These are phyloP conservation scores for Plutomurus gul DNA, from an alignment of 1,140 invertebrate genomes.

Conservation along the genomic window DNA sequence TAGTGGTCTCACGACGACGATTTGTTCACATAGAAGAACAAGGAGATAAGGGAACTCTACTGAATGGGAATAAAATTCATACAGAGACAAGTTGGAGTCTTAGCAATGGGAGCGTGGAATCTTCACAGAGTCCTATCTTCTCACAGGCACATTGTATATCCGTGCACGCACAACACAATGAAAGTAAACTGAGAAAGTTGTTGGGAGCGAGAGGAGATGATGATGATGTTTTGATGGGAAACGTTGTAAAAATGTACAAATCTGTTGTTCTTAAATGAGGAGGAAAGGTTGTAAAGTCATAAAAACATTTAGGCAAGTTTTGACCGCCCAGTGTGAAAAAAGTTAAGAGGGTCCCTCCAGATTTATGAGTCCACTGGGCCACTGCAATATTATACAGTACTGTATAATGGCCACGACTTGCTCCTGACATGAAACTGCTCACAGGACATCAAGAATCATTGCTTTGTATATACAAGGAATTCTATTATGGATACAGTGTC, in stretches of 20 bases:
- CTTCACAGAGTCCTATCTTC: background rate
- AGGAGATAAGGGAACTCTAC: background rate
- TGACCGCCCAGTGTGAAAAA: conserved; percentile 53
- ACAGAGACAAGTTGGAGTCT: background rate
- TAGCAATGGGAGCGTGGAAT: background rate
- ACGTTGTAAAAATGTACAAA: conserved; percentile 54
- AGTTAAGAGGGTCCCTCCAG: conserved; percentile 38
- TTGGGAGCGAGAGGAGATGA: conserved; percentile 39
- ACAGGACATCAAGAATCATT: no score
- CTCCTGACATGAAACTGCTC: no score
- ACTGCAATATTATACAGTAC: background rate
- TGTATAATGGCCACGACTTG: no score
- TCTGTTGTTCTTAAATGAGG: conserved; percentile 52
- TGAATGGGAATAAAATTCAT: conserved; percentile 6
- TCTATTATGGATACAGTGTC: no score
- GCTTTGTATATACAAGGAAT: no score
- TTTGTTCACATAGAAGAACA: conserved; percentile 10
- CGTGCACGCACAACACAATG: background rate
- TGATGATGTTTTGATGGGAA: conserved; percentile 55
- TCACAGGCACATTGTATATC: background rate
- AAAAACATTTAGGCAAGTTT: conserved; percentile 50
- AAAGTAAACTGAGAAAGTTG: conserved; percentile 15
- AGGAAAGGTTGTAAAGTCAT: conserved; percentile 54
- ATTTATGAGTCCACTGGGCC: conserved; percentile 29
- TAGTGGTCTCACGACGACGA: conserved; percentile 23